Evolutionary conservation across 2,888 invertebrate genomes (phyloP).

Genomic region (Oscheius sp.): DNA sequence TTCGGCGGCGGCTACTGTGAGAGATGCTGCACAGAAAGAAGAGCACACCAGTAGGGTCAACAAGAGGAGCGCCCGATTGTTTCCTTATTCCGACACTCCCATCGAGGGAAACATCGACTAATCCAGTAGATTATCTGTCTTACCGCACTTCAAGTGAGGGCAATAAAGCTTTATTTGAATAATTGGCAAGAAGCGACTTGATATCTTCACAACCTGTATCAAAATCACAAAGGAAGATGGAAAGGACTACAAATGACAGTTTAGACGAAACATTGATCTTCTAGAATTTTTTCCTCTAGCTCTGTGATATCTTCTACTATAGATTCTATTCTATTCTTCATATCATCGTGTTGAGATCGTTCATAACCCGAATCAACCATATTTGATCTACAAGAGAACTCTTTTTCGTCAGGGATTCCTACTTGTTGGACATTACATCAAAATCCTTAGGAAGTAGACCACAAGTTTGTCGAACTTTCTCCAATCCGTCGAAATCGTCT

Average conservation of each 20-base stretch:
- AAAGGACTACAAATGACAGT: background rate
- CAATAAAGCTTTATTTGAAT: slow-evolving; percentile 1
- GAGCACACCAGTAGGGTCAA: slow-evolving; percentile 30
- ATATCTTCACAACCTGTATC: slow-evolving; percentile 19
- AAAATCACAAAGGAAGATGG: slow-evolving; percentile 7
- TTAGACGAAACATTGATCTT: background rate
- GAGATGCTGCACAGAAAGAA: slow-evolving; percentile 26
- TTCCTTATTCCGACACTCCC: slow-evolving; percentile 30
- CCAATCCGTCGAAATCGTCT: slow-evolving; percentile 13
- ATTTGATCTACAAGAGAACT: slow-evolving; percentile 14
- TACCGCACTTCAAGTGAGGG: slow-evolving; percentile 19
- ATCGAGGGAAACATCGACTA: slow-evolving; percentile 23
- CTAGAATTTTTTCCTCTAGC: no score
- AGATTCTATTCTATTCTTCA: background rate
- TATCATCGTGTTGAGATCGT: slow-evolving; percentile 17
- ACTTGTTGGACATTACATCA: slow-evolving; percentile 35
- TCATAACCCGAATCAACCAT: slow-evolving; percentile 29
- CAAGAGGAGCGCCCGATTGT: slow-evolving; percentile 30
- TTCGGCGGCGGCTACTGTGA: slow-evolving; percentile 31
- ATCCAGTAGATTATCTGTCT: slow-evolving; percentile 24
- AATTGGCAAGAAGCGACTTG: slow-evolving; percentile 6
- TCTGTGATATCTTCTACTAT: slow-evolving; percentile 14
- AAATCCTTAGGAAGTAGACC: slow-evolving; percentile 51
- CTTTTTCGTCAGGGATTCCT: background rate
- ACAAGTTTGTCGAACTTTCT: slow-evolving; percentile 34